Evolutionary conservation across 2,888 invertebrate species (phyloP).

Genomic region (Netelia fuscicornis): DNA sequence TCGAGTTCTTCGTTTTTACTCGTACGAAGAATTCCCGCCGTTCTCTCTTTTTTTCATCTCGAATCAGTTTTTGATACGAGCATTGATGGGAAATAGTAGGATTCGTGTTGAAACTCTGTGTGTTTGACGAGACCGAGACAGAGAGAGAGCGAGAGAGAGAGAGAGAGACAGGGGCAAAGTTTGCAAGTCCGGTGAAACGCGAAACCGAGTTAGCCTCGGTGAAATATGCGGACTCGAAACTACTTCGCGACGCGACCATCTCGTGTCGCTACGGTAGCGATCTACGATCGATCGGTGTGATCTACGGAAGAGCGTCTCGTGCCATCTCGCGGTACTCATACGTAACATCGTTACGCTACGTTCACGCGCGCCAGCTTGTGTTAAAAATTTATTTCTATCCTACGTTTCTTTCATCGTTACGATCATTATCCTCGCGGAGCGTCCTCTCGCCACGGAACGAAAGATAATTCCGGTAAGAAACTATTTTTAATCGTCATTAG

Average conservation of each 20-base stretch:
- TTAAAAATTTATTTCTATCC: not conserved
- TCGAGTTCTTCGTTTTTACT: too few species aligned
- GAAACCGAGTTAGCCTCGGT: not conserved
- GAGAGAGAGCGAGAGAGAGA: not conserved
- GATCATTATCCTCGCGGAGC: not conserved
- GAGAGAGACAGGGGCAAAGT: not conserved
- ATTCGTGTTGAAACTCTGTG: not conserved
- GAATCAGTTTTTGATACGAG: not conserved
- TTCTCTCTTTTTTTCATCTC: not conserved
- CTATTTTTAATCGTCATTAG: not conserved
- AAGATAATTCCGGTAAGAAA: conserved; percentile 62
- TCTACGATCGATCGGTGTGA: conserved; percentile 52
- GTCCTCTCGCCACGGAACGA: conserved; percentile 33
- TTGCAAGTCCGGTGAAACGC: not conserved
- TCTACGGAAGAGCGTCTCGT: conserved; percentile 27
- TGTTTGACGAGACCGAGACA: not conserved
- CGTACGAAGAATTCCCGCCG: not conserved
- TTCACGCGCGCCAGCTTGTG: not conserved
- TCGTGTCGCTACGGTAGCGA: conserved; percentile 23
- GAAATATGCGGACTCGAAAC: conserved; percentile 26
- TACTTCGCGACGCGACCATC: conserved; percentile 2
- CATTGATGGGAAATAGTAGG: too few species aligned
- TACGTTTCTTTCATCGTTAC: not conserved
- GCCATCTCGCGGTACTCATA: conserved; percentile 30
- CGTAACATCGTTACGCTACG: not conserved